A percentile compares a stretch with the other conserved stretches of the same genome.
Evolutionary conservation across 2,113 vertebrate species (phyloP).

Genomic region (Ictalurus punctatus): DNA sequence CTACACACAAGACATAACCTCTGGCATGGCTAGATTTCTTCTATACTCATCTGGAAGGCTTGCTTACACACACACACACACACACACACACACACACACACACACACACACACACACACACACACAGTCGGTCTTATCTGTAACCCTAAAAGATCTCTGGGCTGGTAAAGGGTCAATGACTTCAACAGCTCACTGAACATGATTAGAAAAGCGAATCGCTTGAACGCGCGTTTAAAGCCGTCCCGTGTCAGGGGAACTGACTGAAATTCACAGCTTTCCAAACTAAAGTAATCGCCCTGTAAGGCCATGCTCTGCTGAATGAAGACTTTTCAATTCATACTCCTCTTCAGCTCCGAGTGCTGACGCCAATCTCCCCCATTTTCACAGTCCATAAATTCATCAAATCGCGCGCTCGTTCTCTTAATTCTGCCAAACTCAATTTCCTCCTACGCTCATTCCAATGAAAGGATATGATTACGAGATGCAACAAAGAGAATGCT

Average conservation of each 20-base stretch:
- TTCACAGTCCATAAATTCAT: slow-evolving; percentile 47
- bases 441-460: slow-evolving; percentile 28
- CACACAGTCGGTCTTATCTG: background rate
- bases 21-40: background rate
- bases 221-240: background rate
- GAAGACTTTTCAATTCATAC: background rate
- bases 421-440: slow-evolving; percentile 29
- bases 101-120: slow-evolving; percentile 33
- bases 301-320: slow-evolving; percentile 14
- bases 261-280: slow-evolving; percentile 13
- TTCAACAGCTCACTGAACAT: slow-evolving; percentile 1
- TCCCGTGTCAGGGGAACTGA: background rate
- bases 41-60: background rate
- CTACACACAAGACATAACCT: background rate
- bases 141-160: background rate
- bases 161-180: background rate
- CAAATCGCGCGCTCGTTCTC: slow-evolving; percentile 9
- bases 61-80: background rate
- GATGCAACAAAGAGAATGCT: slow-evolving; percentile 16
- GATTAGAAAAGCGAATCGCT: background rate
- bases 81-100: background rate
- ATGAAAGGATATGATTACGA: background rate
- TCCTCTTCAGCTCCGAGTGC: background rate
- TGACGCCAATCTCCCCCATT: slow-evolving; percentile 22
- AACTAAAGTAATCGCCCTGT: slow-evolving; percentile 22